phyloP scores from a whole-genome alignment of 2,113 vertebrate genomes.

The Esox niger region DNA sequence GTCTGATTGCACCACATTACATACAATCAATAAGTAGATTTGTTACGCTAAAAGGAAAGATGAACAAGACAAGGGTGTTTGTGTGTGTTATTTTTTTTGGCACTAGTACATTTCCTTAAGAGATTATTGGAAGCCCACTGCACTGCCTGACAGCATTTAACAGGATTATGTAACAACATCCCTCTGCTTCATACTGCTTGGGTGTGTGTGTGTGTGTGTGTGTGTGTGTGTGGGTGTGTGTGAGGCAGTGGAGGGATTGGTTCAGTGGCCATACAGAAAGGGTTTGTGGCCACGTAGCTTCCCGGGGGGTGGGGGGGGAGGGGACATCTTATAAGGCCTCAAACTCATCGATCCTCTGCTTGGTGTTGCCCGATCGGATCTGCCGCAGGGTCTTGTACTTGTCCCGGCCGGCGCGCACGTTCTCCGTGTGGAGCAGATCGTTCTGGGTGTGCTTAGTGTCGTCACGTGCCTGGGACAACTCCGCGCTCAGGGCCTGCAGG shows the following conservation, averaged over 20 bases:
- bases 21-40: conserved; percentile 38
- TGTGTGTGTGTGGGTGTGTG: background rate
- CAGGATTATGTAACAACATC: conserved; percentile 8
- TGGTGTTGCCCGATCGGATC: conserved; percentile 95
- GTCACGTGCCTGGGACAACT: conserved; percentile 86
- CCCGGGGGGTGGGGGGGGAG: too few species aligned
- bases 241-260: conserved; percentile 26
- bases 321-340: conserved; percentile 84
- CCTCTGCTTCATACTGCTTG: conserved; percentile 5
- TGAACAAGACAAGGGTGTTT: too few species aligned
- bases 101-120: conserved; percentile 51
- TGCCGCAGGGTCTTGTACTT: conserved; percentile 97
- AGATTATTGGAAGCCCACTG: conserved; percentile 30
- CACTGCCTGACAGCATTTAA: conserved; percentile 15
- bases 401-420: conserved; percentile 86
- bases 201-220: background rate
- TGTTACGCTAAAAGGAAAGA: conserved; percentile 39
- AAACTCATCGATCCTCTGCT: conserved; percentile 97
- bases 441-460: conserved; percentile 91
- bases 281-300: conserved; percentile 6
- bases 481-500: conserved; percentile 82
- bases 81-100: conserved; percentile 70
- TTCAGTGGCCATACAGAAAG: conserved; percentile 68
- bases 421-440: conserved; percentile 88
- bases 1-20: conserved; percentile 32